Percentiles rank a stretch among this genome's conserved stretches.
Evolutionary conservation across 2,888 invertebrate species (phyloP).

Genomic region (Dione vanillae): DNA sequence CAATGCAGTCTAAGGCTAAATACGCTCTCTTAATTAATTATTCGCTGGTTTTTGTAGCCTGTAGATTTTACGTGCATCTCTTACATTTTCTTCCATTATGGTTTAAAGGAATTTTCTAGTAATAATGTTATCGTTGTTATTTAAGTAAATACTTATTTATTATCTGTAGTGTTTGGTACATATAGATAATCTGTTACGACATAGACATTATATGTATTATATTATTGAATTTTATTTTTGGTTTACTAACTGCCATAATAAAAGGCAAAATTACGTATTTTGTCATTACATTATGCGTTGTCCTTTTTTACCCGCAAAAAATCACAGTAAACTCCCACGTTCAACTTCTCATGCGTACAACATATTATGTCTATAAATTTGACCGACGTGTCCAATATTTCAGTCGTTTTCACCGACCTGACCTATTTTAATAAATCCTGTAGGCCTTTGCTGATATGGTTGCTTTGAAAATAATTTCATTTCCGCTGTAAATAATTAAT

Average conservation of each 20-base stretch:
- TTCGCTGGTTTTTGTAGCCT: constrained; percentile 15
- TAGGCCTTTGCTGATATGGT: constrained; percentile 46
- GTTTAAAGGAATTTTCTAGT: background rate
- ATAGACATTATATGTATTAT: background rate
- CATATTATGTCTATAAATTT: constrained; percentile 82
- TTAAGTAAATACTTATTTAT: too few species aligned
- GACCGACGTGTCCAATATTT: constrained; percentile 80
- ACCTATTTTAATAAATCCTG: constrained; percentile 78
- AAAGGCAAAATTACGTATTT: background rate
- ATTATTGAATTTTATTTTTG: background rate
- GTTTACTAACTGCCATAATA: background rate
- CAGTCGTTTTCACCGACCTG: constrained; percentile 77
- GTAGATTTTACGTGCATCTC: constrained; percentile 12
- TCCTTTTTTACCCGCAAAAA: constrained; percentile 66
- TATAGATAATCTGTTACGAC: background rate
- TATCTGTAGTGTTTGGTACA: too few species aligned
- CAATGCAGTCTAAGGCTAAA: constrained; percentile 24
- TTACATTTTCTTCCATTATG: constrained; percentile 7
- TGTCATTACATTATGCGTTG: constrained; percentile 53
- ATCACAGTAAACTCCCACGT: constrained; percentile 73
- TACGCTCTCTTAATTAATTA: constrained; percentile 23
- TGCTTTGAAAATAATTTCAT: constrained; percentile 46
- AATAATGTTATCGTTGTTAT: background rate
- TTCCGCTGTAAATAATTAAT: constrained; percentile 35
- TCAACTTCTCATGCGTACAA: constrained; percentile 72